Base-by-base conservation (phyloP, 2,797 vertebrate species). In the Spea hammondii region DNA sequence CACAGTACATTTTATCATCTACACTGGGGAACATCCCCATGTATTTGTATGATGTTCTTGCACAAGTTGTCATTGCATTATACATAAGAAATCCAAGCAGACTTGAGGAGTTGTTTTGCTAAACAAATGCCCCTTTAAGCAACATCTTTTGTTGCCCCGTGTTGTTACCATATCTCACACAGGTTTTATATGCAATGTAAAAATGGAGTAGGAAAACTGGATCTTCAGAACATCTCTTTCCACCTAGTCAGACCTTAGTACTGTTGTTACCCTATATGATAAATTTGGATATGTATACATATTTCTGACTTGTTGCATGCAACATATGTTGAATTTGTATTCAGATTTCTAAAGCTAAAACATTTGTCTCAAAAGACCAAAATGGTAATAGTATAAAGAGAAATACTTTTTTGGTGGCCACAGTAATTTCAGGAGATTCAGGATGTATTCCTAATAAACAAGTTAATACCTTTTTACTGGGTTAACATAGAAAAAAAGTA, bases 221-320 rank as follows among this genome's bases (percentile, higher is more conserved):
- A 73, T 45, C 83, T 76, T 83, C 71, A 70, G 73, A 78, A 83
- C 88, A 83, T 62, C 87, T 78, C 85, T 83, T 11, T 12, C 81
- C 78, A 75, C 76, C 83, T 82, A 85, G 85, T 89, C 84, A 71
- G 86, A 17, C 82, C 86, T 88, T 87, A 82, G 85, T 76, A 62
- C 86, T 83, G 85, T 84, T 76, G 86, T 84, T 84, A 85, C 59
- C 60, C 54, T 88, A 84, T 87, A 84, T 86, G 88, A 88, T 86
- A 89, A 90, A 89, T 88, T 87, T 88, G 49, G 85, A 87, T 86
- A 86, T 89, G 68, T 87, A 85, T 66, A 71, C 90, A 88, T 92
- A 91, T 88, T 89, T 85, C 84, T 89, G 91, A 91, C 86, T 89
- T 89, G 85, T 88, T 91, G 90, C 91, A 93, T 93, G 91, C 89